A percentile compares a stretch with the other conserved stretches of the same genome.
These are phyloP conservation scores for Calonectris borealis DNA, from an alignment of 2,113 vertebrate genomes.

Conservation along the genomic window DNA sequence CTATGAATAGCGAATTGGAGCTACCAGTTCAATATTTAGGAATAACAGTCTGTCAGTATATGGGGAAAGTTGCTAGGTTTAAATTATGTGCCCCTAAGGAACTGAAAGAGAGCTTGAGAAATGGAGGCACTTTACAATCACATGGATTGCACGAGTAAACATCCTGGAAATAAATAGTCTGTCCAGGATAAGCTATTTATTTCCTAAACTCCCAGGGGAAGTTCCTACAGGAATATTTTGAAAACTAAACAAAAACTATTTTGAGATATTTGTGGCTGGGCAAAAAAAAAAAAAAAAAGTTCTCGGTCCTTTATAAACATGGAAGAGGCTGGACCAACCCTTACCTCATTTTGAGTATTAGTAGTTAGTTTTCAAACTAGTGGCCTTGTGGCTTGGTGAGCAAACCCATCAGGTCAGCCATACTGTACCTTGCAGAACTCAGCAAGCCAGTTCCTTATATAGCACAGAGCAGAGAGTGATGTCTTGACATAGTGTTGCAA, in stretches of 20 bases:
- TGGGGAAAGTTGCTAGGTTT: not conserved
- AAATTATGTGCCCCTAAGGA: conserved; percentile 50
- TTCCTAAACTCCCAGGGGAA: conserved; percentile 36
- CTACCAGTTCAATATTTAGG: conserved; percentile 15
- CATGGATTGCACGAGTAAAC: conserved; percentile 56
- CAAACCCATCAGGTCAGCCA: not conserved
- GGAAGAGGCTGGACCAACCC: not conserved
- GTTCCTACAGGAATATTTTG: conserved; percentile 43
- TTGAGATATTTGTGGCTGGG: conserved; percentile 28
- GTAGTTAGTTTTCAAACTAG: conserved; percentile 15
- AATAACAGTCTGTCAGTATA: conserved; percentile 24
- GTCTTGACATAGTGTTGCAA: not conserved
- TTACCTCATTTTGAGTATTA: conserved; percentile 46
- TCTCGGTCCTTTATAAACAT: conserved; percentile 31
- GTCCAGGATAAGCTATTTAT: conserved; percentile 68
- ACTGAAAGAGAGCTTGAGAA: conserved; percentile 60
- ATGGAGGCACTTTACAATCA: conserved; percentile 58
- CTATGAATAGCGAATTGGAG: conserved; percentile 40
- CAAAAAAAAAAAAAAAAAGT: not conserved
- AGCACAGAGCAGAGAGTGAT: not conserved
- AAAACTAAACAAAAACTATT: conserved; percentile 58
- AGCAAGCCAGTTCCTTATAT: not conserved
- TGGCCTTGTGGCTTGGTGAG: conserved; percentile 22
- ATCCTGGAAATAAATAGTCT: conserved; percentile 65
- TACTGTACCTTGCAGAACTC: not conserved